Base-by-base conservation (phyloP, 1,140 invertebrate genomes). In the Hyles euphorbiae region DNA sequence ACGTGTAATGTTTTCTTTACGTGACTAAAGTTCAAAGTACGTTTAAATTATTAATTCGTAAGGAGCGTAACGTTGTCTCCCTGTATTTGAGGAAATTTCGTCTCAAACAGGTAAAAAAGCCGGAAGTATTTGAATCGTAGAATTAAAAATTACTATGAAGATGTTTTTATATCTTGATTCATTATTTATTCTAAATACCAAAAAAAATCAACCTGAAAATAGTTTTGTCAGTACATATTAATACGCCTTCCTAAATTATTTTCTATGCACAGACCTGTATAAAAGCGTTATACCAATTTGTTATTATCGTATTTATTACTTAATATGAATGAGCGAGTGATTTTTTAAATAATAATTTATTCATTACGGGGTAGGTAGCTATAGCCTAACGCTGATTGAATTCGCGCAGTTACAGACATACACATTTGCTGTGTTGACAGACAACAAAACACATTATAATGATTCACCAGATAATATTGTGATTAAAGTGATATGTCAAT, bases 281-380 rank as follows among this genome's bases (percentile, higher is more conserved):
- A 72, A 63, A 74, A 72, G 67, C 67, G 53, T 63, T 40, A 40
- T 40, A 40, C 36, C 36, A 67, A 70, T 68, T 70, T 68, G 63
- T 72, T 76, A 74, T 73, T 78, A 68, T 74, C 71, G 71, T 85
- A 84, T 84, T 86, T 87, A 87, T 87, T 85, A 84, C 73, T 79
- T 81, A 76, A 69, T 53, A 58, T 52, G 62, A 61, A 71, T 76
- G 75, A 70, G 59, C 46, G 70, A 83, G 77, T 84, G 76, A 80
- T 81, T 80, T 74, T 83, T 77, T 71, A 72, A 74, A 65, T 85
- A 85, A 84, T 85, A 87, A 84, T 83, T 84, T 85, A 84, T 86
- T 85, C 76, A 69, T 85, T 83, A 83, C 76, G 65, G 66, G 67
- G 65, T 84, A 81, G 72, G n/a, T 8, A 54, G 36, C 36, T 34